Percentiles rank a stretch among this genome's conserved stretches.
Conservation (phyloP, 1,140 invertebrate genomes). For the Hirudo medicinalis region DNA sequence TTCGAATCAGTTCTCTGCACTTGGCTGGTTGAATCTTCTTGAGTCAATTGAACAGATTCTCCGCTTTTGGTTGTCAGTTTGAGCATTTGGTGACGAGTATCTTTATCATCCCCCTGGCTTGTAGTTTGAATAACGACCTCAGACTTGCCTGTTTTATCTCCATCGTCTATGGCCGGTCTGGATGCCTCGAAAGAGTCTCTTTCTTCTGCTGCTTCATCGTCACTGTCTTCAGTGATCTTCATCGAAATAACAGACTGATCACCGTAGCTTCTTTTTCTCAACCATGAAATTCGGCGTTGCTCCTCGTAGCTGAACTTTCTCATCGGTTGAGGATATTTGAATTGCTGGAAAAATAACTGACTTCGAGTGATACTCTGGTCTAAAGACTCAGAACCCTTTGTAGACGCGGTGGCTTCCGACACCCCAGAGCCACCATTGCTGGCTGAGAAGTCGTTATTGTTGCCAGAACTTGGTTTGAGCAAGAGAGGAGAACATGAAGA, state of each 20-base stretch:
- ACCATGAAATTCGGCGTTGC: not conserved
- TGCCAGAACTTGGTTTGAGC: not conserved
- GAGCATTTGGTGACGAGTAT: no score
- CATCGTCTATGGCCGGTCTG: not conserved
- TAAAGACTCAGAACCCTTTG: no score
- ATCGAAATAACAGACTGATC: conserved; percentile 20
- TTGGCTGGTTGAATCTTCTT: not conserved
- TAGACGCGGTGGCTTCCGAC: no score
- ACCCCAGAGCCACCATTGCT: no score
- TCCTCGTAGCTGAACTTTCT: no score
- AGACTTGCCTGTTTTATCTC: not conserved
- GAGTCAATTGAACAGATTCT: not conserved
- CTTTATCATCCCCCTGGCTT: not conserved
- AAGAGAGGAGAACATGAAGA: not conserved
- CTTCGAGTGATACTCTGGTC: no score
- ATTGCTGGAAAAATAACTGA: no score
- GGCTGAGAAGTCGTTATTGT: not conserved
- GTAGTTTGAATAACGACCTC: not conserved
- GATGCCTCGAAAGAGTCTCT: not conserved
- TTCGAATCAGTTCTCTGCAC: not conserved
- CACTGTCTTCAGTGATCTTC: conserved; percentile 18
- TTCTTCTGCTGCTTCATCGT: conserved; percentile 20
- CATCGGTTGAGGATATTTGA: no score
- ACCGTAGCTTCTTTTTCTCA: conserved; percentile 18
- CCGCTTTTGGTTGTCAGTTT: not conserved